These are phyloP conservation scores for Rallus crepitans DNA, from an alignment of 2,797 vertebrate species.

Conservation along the genomic window DNA sequence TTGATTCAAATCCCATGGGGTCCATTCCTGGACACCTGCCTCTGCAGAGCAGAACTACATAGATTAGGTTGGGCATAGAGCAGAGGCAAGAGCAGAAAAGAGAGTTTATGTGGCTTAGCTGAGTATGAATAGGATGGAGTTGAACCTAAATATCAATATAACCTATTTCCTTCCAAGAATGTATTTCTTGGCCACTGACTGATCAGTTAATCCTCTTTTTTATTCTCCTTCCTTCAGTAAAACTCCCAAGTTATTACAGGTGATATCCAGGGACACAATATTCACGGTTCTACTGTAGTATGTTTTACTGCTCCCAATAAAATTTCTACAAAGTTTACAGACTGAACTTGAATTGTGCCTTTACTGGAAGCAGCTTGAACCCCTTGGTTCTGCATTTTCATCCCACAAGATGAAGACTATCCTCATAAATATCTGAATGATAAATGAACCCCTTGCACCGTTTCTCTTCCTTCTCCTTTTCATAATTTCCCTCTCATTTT, in stretches of 20 bases:
- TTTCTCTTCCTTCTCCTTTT: background rate
- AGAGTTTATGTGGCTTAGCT: background rate
- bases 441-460: background rate
- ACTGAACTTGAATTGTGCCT: conserved; percentile 11
- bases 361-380: background rate
- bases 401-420: background rate
- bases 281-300: conserved; percentile 1
- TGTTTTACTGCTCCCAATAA: conserved; percentile 53
- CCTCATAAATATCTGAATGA: background rate
- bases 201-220: conserved; percentile 55
- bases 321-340: conserved; percentile 23
- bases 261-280: conserved; percentile 40
- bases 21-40: background rate
- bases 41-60: background rate
- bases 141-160: conserved; percentile 19
- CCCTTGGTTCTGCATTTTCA: background rate
- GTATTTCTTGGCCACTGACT: conserved; percentile 28
- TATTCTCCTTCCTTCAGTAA: conserved; percentile 1
- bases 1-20: too few species aligned
- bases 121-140: background rate
- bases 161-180: background rate
- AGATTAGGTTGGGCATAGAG: background rate
- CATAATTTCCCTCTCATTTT: background rate
- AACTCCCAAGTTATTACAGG: conserved; percentile 42
- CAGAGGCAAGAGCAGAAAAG: background rate